These are phyloP conservation scores for Neoaliturus tenellus DNA, from an alignment of 2,888 invertebrate species.

Conservation along the genomic window DNA sequence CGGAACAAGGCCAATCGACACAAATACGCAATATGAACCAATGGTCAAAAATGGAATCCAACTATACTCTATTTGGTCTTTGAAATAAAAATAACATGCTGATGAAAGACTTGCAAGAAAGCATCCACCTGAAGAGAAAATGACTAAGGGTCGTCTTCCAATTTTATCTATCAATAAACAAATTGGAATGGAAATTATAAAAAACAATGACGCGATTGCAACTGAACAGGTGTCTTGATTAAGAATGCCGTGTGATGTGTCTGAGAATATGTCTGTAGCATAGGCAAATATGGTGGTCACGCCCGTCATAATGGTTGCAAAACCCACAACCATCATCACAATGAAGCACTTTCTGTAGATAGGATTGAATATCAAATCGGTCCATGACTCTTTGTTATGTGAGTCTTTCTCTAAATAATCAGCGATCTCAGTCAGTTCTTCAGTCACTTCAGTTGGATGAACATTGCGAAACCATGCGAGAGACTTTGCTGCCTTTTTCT, in stretches of 20 bases:
- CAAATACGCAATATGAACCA: constrained; percentile 76
- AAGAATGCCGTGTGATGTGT: constrained; percentile 12
- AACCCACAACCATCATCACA: constrained; percentile 62
- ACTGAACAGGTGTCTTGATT: constrained; percentile 51
- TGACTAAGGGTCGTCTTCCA: constrained; percentile 32
- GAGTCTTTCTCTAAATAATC: constrained; percentile 75
- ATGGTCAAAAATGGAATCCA: constrained; percentile 72
- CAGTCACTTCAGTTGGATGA: constrained; percentile 36
- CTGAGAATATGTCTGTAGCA: constrained; percentile 58
- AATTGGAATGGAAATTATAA: constrained; percentile 75
- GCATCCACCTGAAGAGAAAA: constrained; percentile 20
- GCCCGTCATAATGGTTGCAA: constrained; percentile 54
- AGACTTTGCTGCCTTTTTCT: constrained; percentile 72
- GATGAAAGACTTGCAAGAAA: not conserved
- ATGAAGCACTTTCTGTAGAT: constrained; percentile 74
- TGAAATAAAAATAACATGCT: constrained; percentile 29
- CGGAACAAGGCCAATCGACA: constrained; percentile 76
- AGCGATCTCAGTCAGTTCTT: constrained; percentile 64
- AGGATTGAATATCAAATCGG: constrained; percentile 74
- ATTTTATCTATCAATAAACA: constrained; percentile 72
- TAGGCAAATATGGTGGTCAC: constrained; percentile 53
- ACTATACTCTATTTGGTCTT: constrained; percentile 11
- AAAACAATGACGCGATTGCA: constrained; percentile 37
- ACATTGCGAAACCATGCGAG: constrained; percentile 60
- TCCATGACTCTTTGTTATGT: constrained; percentile 74